phyloP scores from a whole-genome alignment of 2,113 vertebrate genomes.

The Laticauda laticaudata region DNA sequence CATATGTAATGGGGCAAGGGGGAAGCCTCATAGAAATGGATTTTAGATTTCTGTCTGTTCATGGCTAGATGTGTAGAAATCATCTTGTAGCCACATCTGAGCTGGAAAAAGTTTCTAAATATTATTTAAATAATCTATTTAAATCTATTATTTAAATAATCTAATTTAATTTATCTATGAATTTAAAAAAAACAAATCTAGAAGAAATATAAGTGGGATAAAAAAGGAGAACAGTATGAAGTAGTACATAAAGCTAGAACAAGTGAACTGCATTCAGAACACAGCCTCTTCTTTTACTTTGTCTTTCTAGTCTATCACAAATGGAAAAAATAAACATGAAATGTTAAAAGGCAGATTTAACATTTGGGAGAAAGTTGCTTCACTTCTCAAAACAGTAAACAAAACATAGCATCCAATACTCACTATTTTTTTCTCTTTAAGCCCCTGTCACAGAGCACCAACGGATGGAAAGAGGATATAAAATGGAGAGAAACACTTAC shows the following conservation, averaged over 20 bases:
- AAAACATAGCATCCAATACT: neutral
- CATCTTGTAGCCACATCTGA: neutral
- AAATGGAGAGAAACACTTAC: too few relatives aligned
- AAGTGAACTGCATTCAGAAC: neutral
- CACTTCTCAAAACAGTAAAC: neutral
- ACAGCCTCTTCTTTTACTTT: neutral
- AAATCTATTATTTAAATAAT: too few relatives aligned
- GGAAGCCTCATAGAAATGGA: neutral
- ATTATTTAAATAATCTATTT: too few relatives aligned
- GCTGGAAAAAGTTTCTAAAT: neutral
- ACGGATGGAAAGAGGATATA: too few relatives aligned
- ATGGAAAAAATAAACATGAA: neutral
- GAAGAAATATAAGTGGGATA: neutral
- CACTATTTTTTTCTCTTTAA: fast-evolving
- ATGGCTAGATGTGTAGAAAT: neutral
- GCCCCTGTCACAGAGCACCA: too few relatives aligned
- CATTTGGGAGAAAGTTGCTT: neutral
- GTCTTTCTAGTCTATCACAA: neutral
- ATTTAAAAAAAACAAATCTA: neutral
- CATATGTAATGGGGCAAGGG: neutral
- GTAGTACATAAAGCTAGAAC: neutral
- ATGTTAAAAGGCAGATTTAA: neutral
- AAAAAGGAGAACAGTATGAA: neutral
- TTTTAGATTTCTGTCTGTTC: neutral
- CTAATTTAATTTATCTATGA: neutral